Conservation (phyloP, 2,797 vertebrate species). For the Crotalus adamanteus region DNA sequence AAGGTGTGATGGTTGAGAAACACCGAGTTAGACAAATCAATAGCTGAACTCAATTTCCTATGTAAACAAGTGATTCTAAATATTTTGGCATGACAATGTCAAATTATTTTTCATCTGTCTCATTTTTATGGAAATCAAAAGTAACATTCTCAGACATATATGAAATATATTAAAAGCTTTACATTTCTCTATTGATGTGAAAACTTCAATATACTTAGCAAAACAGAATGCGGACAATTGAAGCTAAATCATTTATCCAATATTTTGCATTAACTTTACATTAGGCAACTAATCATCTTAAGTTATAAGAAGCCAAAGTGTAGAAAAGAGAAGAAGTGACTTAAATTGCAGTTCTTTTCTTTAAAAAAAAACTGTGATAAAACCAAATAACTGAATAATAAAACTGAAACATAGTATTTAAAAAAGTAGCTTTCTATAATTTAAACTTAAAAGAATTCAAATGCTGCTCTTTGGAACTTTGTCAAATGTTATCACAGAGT, state of each 20-base stretch:
- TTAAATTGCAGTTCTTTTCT: not conserved
- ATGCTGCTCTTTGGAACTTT: not conserved
- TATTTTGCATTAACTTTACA: not conserved
- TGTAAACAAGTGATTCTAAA: not conserved
- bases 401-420: not conserved
- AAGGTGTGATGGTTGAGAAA: not conserved
- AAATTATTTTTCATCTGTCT: not conserved
- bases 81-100: not conserved
- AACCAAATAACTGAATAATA: not conserved
- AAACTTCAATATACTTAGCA: not conserved
- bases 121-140: not conserved
- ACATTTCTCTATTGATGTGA: not conserved
- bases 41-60: not conserved
- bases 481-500: not conserved
- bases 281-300: not conserved
- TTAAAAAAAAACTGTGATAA: not conserved
- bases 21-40: not conserved
- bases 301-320: not conserved
- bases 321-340: not conserved
- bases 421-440: not conserved
- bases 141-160: not conserved
- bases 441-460: not conserved
- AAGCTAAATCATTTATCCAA: not conserved
- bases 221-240: not conserved
- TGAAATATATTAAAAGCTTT: not conserved